Evolutionary conservation across 1,140 invertebrate genomes (phyloP).

Genomic region (Megathymus violae): DNA sequence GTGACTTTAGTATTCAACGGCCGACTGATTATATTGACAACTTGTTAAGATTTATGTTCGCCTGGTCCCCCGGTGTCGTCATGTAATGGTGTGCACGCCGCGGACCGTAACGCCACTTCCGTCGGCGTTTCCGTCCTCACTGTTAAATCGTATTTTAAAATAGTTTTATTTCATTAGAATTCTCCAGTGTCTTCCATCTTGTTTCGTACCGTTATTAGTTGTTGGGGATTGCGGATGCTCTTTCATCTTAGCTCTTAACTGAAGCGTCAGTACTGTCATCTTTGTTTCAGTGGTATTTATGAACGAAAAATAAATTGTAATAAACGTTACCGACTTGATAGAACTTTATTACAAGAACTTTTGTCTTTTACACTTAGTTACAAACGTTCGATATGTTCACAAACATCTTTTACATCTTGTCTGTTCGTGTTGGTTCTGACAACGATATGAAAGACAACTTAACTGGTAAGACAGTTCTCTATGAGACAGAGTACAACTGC

Average conservation of each 20-base stretch:
- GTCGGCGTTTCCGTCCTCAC: slow-evolving; percentile 68
- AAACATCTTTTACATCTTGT: too few relatives aligned
- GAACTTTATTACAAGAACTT: too few relatives aligned
- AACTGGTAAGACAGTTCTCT: too few relatives aligned
- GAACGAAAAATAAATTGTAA: too few relatives aligned
- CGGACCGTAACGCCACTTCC: slow-evolving; percentile 75
- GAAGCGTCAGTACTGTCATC: too few relatives aligned
- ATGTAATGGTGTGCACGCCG: slow-evolving; percentile 59
- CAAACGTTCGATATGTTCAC: too few relatives aligned
- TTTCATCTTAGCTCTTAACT: slow-evolving; percentile 4
- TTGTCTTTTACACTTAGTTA: too few relatives aligned
- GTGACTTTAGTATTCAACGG: slow-evolving; percentile 4
- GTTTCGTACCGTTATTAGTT: not conserved
- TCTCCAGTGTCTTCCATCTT: not conserved
- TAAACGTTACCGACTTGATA: too few relatives aligned
- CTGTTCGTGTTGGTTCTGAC: too few relatives aligned
- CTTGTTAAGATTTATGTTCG: slow-evolving; percentile 22
- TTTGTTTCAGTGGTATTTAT: too few relatives aligned
- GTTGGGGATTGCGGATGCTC: not conserved
- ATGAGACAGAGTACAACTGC: too few relatives aligned
- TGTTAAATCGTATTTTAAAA: slow-evolving; percentile 54
- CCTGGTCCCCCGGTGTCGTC: slow-evolving; percentile 56
- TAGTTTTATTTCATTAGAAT: not conserved
- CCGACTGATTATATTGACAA: slow-evolving; percentile 20
- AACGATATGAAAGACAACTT: too few relatives aligned